phyloP scores from a whole-genome alignment of 2,797 vertebrate genomes.

The Cryptoblepharus egeriae region DNA sequence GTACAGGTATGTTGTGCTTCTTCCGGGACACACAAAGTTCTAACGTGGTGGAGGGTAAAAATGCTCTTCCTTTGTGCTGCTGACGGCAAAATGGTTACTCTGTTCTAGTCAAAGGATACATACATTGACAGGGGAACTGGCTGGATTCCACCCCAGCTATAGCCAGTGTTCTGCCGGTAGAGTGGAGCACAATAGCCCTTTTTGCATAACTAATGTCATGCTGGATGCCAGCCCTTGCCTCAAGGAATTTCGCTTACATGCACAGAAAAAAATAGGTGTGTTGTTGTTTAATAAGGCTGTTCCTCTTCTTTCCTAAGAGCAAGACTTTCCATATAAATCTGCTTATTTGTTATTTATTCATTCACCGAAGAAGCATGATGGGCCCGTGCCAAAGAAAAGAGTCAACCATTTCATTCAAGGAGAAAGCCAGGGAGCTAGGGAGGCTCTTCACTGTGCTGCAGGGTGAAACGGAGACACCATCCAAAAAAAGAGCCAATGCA shows the following conservation, averaged over 20 bases:
- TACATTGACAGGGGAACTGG: conserved; percentile 60
- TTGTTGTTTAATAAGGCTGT: conserved; percentile 61
- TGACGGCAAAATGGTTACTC: conserved; percentile 60
- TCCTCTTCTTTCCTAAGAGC: conserved; percentile 49
- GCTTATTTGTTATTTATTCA: conserved; percentile 35
- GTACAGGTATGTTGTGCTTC: conserved; percentile 34
- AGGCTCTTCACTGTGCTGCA: neutral
- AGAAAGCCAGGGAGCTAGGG: neutral
- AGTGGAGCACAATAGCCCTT: conserved; percentile 60
- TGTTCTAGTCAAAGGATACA: conserved; percentile 60
- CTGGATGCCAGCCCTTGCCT: conserved; percentile 72
- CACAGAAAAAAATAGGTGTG: conserved; percentile 55
- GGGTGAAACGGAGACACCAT: neutral
- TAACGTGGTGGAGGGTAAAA: conserved; percentile 53
- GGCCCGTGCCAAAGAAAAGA: conserved; percentile 18
- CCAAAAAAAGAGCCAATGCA: neutral
- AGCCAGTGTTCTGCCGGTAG: conserved; percentile 69
- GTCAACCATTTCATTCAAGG: neutral
- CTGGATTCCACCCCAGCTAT: conserved; percentile 62
- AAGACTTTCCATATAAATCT: conserved; percentile 5
- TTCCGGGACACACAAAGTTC: conserved; percentile 52
- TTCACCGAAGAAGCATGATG: conserved; percentile 29
- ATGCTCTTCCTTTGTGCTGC: conserved; percentile 63
- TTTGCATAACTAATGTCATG: conserved; percentile 64
- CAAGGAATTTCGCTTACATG: conserved; percentile 57